Evolutionary conservation across 2,113 vertebrate species (phyloP), one percentile per base, ranked within the genome.

Genomic region (Pituophis catenifer): DNA sequence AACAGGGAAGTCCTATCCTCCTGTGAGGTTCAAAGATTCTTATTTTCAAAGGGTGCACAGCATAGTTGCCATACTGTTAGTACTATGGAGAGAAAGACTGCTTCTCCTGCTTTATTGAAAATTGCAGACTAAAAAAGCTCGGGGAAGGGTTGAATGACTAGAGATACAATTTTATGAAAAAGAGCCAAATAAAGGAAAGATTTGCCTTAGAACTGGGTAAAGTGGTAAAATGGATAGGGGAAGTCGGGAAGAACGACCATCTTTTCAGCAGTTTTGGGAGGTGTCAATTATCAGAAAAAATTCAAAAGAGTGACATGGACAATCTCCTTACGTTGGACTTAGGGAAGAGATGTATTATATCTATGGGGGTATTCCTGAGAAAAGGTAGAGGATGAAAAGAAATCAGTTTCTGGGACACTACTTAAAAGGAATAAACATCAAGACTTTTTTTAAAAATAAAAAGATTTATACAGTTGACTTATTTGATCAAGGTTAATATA

Each of bases 211-310:
- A 85, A 48, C 62, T 87, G 23, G 13, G 13, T 52, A 91, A 92
- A 62, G 24, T 26, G 24, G 59, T 62, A 62, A 90, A 29, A 29
- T 92, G 85, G 50, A 23, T 53, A 50, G 13, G 44, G n/a, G 89
- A 88, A 54, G 44, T 44, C 93, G 59, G 21, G 12, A 26, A 89
- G 90, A 90, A 92, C 52, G 24, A 91, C 38, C 91, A 0, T 24
- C 62, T 57, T 86, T 86, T 92, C 65, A 91, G 92, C 52, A 23
- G 12, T 52, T 0, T 87, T 87, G 3, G 24, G 75, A 26, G 86
- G 52, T 57, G 21, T 92, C 92, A 65, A 65, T 89, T 89, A 87
- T 15, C 89, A 91, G 55, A 29, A 86, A 94, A 94, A 29, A 9
- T 44, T 81, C 33, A 29, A n/a, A 33, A 70, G 29, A n/a, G 29